Percentiles rank a stretch among this genome's conserved stretches.
phyloP scores from a whole-genome alignment of 2,888 invertebrate genomes.

The Hyppa rectilinea region DNA sequence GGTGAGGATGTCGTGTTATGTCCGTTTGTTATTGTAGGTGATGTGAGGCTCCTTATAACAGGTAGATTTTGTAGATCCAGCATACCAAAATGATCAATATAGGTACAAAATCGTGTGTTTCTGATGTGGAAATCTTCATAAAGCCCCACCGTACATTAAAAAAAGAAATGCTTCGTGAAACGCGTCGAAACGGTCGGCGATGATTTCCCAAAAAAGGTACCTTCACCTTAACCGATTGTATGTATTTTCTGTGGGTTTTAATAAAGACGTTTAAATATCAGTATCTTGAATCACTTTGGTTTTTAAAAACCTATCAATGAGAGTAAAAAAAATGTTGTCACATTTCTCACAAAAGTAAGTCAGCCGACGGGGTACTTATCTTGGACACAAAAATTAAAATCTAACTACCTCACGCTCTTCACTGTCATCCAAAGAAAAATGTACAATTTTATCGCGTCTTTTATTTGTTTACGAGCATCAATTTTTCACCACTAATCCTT shows the following conservation, averaged over 20 bases:
- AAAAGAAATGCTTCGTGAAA: background rate
- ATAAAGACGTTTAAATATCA: no score
- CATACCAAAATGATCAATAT: no score
- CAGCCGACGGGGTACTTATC: background rate
- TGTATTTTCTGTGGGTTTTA: no score
- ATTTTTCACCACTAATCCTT: constrained; percentile 76
- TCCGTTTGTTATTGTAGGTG: constrained; percentile 16
- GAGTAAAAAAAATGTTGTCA: background rate
- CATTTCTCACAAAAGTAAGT: background rate
- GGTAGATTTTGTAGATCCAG: background rate
- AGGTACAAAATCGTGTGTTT: background rate
- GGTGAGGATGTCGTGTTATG: constrained; percentile 16
- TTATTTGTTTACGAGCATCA: constrained; percentile 75
- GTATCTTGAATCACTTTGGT: no score
- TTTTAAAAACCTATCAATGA: no score
- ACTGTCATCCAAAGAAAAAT: constrained; percentile 55
- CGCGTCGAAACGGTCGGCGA: no score
- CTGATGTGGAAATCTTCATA: background rate
- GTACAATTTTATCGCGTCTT: constrained; percentile 65
- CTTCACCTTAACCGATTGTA: no score
- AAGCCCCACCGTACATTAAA: background rate
- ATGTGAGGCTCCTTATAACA: background rate
- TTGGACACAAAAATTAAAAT: constrained; percentile 14
- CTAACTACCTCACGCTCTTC: constrained; percentile 33
- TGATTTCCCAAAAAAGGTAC: no score